A percentile compares a stretch with the other conserved stretches of the same genome.
Conservation (phyloP, 2,888 invertebrate genomes). For the Acleris holmiana region DNA sequence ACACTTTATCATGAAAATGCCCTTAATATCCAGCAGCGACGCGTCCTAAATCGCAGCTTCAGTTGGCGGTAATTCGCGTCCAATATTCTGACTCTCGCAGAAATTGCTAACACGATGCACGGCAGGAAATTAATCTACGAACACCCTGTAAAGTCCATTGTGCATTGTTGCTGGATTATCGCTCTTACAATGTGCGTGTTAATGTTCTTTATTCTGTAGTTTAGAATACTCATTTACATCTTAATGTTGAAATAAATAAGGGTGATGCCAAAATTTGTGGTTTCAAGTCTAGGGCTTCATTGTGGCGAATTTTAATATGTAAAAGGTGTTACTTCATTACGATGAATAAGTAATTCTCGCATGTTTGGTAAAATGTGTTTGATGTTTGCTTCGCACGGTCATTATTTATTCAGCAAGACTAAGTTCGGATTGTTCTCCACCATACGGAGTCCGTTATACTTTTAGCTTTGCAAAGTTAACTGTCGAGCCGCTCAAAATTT, state of each 20-base stretch:
- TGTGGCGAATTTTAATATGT: neutral
- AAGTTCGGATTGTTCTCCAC: too few species aligned
- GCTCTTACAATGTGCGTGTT: too few species aligned
- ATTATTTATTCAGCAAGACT: too few species aligned
- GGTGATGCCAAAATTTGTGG: neutral
- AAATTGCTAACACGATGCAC: constrained; percentile 14
- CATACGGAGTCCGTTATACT: too few species aligned
- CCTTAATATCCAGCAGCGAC: neutral
- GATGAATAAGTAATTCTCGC: too few species aligned
- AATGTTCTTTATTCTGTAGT: too few species aligned
- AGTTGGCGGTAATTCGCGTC: constrained; percentile 16
- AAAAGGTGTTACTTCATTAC: neutral
- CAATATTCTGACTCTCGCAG: constrained; percentile 22
- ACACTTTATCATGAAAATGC: too few species aligned
- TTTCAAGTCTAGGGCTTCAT: neutral
- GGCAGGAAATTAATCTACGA: constrained; percentile 19
- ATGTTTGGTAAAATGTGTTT: too few species aligned
- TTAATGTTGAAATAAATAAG: constrained; percentile 8
- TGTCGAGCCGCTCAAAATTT: too few species aligned
- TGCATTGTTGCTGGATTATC: neutral
- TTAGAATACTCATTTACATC: constrained; percentile 9
- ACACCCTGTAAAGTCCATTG: neutral
- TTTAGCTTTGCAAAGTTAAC: too few species aligned
- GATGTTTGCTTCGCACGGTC: too few species aligned
- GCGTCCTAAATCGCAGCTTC: constrained; percentile 8